Evolutionary conservation across 2,888 invertebrate genomes (phyloP).

Genomic region (Adela reaumurella): DNA sequence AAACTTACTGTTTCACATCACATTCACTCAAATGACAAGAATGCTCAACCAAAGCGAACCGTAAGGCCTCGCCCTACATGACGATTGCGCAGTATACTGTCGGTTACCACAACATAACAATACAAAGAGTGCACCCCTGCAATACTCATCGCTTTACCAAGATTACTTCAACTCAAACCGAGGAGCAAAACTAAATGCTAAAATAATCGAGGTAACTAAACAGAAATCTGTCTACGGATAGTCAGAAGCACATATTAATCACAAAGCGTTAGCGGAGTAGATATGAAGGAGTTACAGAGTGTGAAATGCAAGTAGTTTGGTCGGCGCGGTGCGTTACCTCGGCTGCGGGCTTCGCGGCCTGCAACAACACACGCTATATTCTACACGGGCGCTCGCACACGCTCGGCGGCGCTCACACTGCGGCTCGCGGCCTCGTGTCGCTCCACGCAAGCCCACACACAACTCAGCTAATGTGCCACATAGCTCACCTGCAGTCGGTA

Average conservation of each 20-base stretch:
- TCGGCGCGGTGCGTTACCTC: slow-evolving; percentile 54
- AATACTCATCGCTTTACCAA: slow-evolving; percentile 11
- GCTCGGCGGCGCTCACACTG: slow-evolving; percentile 2
- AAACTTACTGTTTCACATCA: not conserved
- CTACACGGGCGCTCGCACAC: slow-evolving; percentile 21
- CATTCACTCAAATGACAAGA: not conserved
- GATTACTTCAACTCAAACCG: slow-evolving; percentile 9
- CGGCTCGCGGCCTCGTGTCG: no score
- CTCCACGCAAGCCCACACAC: slow-evolving; percentile 13
- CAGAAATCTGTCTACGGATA: slow-evolving; percentile 14
- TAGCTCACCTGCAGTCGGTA: slow-evolving; percentile 84
- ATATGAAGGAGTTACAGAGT: slow-evolving; percentile 17
- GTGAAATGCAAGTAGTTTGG: not conserved
- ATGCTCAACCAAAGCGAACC: not conserved
- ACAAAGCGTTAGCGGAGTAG: slow-evolving; percentile 47
- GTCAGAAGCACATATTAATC: slow-evolving; percentile 26
- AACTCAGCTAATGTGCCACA: not conserved
- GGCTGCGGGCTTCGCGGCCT: slow-evolving; percentile 67
- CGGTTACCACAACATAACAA: not conserved
- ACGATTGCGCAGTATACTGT: not conserved
- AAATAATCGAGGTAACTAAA: slow-evolving; percentile 12
- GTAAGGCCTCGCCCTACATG: not conserved
- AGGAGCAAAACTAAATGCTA: not conserved
- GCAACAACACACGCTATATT: slow-evolving; percentile 56
- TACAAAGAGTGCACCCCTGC: slow-evolving; percentile 9